These are phyloP conservation scores for Castor canadensis DNA, from an alignment of 2,113 vertebrate genomes.

Conservation along the genomic window DNA sequence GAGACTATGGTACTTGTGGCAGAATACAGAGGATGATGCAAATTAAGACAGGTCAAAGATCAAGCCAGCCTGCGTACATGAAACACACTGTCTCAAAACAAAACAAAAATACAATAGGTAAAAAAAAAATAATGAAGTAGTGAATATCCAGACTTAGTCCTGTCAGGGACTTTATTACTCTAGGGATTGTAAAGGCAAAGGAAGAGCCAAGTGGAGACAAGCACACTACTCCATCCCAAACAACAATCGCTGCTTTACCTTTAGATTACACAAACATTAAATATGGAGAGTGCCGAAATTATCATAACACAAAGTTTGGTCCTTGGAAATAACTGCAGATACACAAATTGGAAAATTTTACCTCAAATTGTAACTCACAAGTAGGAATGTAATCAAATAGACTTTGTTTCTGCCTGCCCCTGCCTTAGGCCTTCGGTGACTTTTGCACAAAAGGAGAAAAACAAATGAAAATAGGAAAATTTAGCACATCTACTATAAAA, in stretches of 20 bases:
- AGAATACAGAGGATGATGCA: background rate
- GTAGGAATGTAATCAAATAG: background rate
- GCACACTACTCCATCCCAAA: background rate
- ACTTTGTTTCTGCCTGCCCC: background rate
- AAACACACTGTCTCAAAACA: background rate
- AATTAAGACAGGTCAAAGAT: background rate
- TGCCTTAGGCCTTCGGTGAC: background rate
- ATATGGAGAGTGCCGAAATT: background rate
- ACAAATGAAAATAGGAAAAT: background rate
- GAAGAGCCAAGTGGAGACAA: background rate
- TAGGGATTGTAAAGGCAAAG: background rate
- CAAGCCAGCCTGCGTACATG: background rate
- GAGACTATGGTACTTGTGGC: background rate
- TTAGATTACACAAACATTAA: background rate
- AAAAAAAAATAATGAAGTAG: background rate
- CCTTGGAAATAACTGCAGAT: constrained; percentile 14
- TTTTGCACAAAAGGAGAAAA: background rate
- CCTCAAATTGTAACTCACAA: background rate
- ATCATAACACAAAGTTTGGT: background rate
- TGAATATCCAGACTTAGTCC: background rate
- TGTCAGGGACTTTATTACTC: background rate
- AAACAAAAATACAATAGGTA: no score
- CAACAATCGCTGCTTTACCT: background rate
- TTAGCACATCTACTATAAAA: background rate
- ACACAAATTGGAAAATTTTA: background rate